phyloP scores from a whole-genome alignment of 1,140 invertebrate species.

The Habropoda laboriosa region DNA sequence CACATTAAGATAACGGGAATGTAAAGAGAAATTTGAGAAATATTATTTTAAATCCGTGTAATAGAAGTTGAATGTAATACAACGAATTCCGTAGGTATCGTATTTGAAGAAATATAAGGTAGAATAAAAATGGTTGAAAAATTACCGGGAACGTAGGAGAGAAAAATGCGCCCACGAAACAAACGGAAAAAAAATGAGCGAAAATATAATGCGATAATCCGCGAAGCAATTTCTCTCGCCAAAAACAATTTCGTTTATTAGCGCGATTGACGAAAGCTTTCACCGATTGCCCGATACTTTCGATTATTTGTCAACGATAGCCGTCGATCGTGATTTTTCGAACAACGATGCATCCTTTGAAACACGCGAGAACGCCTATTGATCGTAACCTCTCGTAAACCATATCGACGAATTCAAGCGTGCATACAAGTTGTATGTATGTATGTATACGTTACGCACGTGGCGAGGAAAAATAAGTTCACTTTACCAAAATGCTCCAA shows the following conservation, averaged over 20 bases:
- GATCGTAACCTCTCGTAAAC: background rate
- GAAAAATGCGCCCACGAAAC: background rate
- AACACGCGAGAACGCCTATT: background rate
- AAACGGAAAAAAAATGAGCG: background rate
- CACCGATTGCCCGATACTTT: conserved; percentile 1
- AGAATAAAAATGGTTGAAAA: background rate
- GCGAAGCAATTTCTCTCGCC: background rate
- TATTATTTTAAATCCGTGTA: too few relatives aligned
- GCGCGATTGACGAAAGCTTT: conserved; percentile 19
- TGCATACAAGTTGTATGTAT: too few relatives aligned
- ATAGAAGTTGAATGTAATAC: too few relatives aligned
- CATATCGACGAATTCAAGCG: background rate
- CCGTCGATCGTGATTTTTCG: conserved; percentile 12
- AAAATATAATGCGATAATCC: conserved; percentile 14
- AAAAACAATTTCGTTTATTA: conserved; percentile 29
- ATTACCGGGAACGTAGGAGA: background rate
- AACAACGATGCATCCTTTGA: background rate
- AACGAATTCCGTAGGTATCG: too few relatives aligned
- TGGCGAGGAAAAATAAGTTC: background rate
- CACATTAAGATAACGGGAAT: too few relatives aligned
- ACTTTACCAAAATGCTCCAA: background rate
- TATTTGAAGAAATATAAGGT: background rate
- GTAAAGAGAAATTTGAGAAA: too few relatives aligned
- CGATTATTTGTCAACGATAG: conserved; percentile 7
- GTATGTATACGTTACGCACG: background rate